A percentile compares a stretch with the other conserved stretches of the same genome.
Conservation (phyloP, 1,140 invertebrate genomes). For the Nylanderia fulva region DNA sequence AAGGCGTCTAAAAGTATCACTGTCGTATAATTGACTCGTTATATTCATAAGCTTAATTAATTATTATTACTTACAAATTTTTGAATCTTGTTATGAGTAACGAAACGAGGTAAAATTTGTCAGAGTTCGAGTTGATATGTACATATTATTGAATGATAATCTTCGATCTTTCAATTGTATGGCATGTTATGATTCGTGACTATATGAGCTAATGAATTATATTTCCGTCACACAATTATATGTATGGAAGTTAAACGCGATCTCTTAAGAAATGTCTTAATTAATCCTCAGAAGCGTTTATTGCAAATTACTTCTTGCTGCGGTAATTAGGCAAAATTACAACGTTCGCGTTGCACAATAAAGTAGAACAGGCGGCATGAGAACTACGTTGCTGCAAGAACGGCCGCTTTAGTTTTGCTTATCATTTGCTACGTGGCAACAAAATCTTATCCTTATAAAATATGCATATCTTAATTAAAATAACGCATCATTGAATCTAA, state of each 20-base stretch:
- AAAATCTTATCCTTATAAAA: conserved; percentile 32
- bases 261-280: conserved; percentile 73
- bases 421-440: conserved; percentile 61
- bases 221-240: conserved; percentile 50
- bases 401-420: conserved; percentile 68
- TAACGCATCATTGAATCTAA: conserved; percentile 16
- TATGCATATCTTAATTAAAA: conserved; percentile 34
- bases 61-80: background rate
- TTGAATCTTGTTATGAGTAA: background rate
- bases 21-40: background rate
- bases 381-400: conserved; percentile 61
- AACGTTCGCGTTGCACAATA: conserved; percentile 70
- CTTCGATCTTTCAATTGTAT: background rate
- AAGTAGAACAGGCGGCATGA: conserved; percentile 69
- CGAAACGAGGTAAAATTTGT: background rate
- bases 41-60: background rate
- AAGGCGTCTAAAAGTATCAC: background rate
- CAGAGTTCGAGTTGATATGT: background rate
- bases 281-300: conserved; percentile 74
- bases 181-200: background rate
- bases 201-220: conserved; percentile 47
- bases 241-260: conserved; percentile 58
- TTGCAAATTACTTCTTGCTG: conserved; percentile 72
- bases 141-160: background rate
- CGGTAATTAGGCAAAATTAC: conserved; percentile 74